Conservation (phyloP, 35 echinoderm and acorn worm species). For the Patiria miniata region DNA sequence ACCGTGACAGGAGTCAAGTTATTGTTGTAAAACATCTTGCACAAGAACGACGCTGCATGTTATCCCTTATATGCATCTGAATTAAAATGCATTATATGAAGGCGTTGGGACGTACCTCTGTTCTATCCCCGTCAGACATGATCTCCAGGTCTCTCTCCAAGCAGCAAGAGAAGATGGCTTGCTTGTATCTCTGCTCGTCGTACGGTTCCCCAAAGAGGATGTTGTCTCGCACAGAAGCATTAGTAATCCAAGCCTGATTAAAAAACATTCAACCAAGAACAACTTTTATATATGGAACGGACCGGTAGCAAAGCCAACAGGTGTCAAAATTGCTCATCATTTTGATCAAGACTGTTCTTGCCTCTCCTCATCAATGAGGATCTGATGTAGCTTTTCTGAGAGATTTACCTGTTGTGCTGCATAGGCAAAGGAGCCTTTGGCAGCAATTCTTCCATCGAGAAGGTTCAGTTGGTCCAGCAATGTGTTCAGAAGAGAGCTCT, state of each 20-base stretch:
- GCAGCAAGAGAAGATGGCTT: slow-evolving; percentile 65
- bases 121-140: slow-evolving; percentile 72
- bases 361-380: no score
- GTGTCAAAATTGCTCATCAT: no score
- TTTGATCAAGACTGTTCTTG: no score
- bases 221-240: slow-evolving; percentile 56
- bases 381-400: no score
- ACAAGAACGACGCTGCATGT: not conserved
- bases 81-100: no score
- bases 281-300: no score
- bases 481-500: slow-evolving; percentile 36
- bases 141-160: slow-evolving; percentile 81
- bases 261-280: not conserved
- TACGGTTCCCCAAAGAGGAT: slow-evolving; percentile 53
- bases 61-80: no score
- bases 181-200: slow-evolving; percentile 51
- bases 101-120: slow-evolving; percentile 85
- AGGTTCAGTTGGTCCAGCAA: slow-evolving; percentile 34
- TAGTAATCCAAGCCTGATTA: slow-evolving; percentile 46
- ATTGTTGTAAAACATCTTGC: not conserved
- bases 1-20: not conserved
- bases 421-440: slow-evolving; percentile 49
- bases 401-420: slow-evolving; percentile 58
- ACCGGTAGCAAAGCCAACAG: no score
- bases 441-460: slow-evolving; percentile 41